phyloP scores from a whole-genome alignment of 1,140 invertebrate species.

The Eupeodes corollae region DNA sequence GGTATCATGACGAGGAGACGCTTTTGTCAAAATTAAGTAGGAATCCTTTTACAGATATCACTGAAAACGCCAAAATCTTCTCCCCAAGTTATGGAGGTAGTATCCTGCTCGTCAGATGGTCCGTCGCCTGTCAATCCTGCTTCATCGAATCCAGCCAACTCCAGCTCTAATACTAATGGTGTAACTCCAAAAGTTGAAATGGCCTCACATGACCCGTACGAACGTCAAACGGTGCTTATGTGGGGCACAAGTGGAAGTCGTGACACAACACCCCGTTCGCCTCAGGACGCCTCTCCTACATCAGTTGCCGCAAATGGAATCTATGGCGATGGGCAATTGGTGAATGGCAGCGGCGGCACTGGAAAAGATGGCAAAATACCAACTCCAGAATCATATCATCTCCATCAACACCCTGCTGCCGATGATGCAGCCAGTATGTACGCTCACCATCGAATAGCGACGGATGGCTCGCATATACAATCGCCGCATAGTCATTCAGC shows the following conservation, averaged over 20 bases:
- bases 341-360: constrained; percentile 5
- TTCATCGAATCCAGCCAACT: constrained; percentile 2
- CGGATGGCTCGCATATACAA: background rate
- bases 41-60: constrained; percentile 16
- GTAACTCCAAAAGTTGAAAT: constrained; percentile 37
- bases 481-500: background rate
- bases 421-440: background rate
- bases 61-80: constrained; percentile 36
- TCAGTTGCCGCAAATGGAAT: constrained; percentile 26
- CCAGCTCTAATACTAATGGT: constrained; percentile 22
- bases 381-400: background rate
- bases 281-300: constrained; percentile 26
- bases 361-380: background rate
- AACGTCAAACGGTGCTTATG: constrained; percentile 75
- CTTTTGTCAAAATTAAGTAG: background rate
- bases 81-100: constrained; percentile 35
- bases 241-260: constrained; percentile 48
- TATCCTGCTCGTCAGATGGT: constrained; percentile 34
- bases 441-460: background rate
- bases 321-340: constrained; percentile 18
- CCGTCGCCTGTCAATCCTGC: constrained; percentile 21
- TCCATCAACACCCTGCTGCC: background rate
- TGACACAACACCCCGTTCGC: background rate
- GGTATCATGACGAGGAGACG: background rate
- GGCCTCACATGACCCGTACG: constrained; percentile 38